These are phyloP conservation scores for Baronia brevicornis DNA, from an alignment of 2,888 invertebrate genomes.

Conservation along the genomic window DNA sequence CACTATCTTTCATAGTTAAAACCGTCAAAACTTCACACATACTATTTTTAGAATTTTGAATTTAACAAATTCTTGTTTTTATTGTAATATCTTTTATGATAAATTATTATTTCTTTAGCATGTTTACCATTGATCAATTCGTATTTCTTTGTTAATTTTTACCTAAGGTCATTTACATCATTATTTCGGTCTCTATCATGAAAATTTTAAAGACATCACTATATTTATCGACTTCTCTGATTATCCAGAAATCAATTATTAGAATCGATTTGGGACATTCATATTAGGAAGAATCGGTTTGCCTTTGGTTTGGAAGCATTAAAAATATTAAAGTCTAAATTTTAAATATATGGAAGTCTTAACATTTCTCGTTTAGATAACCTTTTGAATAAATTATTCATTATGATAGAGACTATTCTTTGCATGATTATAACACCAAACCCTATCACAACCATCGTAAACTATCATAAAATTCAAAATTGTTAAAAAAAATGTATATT, in stretches of 20 bases:
- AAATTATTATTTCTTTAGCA: constrained; percentile 15
- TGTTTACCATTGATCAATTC: constrained; percentile 15
- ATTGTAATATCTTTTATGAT: too few species aligned
- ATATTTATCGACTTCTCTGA: too few species aligned
- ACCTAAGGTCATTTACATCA: constrained; percentile 17
- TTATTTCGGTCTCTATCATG: constrained; percentile 11
- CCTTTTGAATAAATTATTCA: constrained; percentile 4
- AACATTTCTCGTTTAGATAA: constrained; percentile 4
- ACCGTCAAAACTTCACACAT: too few species aligned
- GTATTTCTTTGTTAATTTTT: constrained; percentile 20
- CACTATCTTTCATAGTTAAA: too few species aligned
- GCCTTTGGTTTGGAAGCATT: too few species aligned
- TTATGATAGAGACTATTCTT: constrained; percentile 26
- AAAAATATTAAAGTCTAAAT: background rate
- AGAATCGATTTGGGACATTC: too few species aligned
- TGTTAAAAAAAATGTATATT: constrained; percentile 17
- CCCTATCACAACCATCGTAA: constrained; percentile 39
- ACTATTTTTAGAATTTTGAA: too few species aligned
- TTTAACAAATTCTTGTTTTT: too few species aligned
- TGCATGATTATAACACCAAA: constrained; percentile 46
- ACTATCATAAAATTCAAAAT: constrained; percentile 31
- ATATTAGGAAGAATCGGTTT: too few species aligned
- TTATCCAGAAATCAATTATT: too few species aligned
- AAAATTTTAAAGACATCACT: constrained; percentile 8
- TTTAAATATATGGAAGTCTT: constrained; percentile 15